Conservation (phyloP, 2,888 invertebrate genomes). For the Hermaeophaga mercurialis region DNA sequence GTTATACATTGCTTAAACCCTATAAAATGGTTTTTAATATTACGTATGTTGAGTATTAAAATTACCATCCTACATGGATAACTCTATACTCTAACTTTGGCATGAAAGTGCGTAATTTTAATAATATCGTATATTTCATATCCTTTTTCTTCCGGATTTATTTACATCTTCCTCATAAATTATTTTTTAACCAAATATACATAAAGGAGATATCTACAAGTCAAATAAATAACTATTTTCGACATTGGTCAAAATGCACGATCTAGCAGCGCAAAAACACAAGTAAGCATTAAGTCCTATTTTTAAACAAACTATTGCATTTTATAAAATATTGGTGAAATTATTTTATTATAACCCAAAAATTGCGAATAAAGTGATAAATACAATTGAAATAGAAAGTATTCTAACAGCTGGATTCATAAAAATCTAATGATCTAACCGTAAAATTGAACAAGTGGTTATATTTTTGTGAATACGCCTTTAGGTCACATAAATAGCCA, state of each 20-base stretch:
- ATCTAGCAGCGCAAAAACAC: neutral
- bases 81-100: conserved; percentile 59
- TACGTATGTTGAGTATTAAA: conserved; percentile 48
- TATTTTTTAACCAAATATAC: conserved; percentile 54
- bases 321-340: too few species aligned
- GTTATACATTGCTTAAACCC: conserved; percentile 39
- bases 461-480: too few species aligned
- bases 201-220: conserved; percentile 55
- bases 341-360: too few species aligned
- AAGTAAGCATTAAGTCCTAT: too few species aligned
- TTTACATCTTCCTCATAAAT: conserved; percentile 51
- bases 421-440: too few species aligned
- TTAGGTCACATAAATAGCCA: too few species aligned
- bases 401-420: too few species aligned
- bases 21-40: conserved; percentile 34
- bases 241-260: conserved; percentile 12
- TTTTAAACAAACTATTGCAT: too few species aligned
- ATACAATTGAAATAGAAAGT: too few species aligned
- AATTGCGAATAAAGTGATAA: too few species aligned
- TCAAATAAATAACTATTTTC: conserved; percentile 44
- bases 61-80: conserved; percentile 56
- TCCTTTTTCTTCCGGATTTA: conserved; percentile 55
- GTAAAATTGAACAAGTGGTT: too few species aligned
- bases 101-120: conserved; percentile 58
- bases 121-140: conserved; percentile 59